Conservation (phyloP, 2,888 invertebrate species). For the Napeogenes sylphis region DNA sequence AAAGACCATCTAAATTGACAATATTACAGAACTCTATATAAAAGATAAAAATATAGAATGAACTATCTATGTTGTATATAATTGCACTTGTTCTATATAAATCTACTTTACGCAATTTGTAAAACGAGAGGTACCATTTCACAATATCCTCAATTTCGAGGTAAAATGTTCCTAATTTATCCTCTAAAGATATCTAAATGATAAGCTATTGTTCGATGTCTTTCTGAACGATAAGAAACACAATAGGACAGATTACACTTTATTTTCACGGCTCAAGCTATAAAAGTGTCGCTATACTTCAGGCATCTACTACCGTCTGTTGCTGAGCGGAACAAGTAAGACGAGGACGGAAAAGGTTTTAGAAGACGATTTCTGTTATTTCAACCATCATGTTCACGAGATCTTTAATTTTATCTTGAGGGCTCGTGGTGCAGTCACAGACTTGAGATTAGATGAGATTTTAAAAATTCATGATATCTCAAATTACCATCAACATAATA, state of each 20-base stretch:
- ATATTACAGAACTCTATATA: not conserved
- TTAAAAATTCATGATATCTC: no score
- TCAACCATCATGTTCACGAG: no score
- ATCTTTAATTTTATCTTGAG: no score
- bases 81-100: no score
- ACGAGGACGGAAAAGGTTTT: not conserved
- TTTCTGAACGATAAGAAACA: not conserved
- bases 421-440: no score
- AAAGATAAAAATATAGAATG: not conserved
- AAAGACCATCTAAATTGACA: conserved; percentile 45
- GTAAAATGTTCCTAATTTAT: not conserved
- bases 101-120: no score
- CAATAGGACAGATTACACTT: not conserved
- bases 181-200: not conserved
- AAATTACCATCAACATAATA: no score
- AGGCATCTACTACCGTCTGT: conserved; percentile 4
- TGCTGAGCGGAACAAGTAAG: not conserved
- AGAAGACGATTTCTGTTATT: no score
- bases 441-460: no score
- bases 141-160: not conserved
- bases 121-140: no score
- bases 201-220: not conserved
- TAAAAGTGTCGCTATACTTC: conserved; percentile 14
- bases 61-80: no score
- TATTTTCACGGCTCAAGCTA: conserved; percentile 11